Evolutionary conservation across 2,113 vertebrate genomes (phyloP).

Genomic region (Dolichallabes microphthalmus): DNA sequence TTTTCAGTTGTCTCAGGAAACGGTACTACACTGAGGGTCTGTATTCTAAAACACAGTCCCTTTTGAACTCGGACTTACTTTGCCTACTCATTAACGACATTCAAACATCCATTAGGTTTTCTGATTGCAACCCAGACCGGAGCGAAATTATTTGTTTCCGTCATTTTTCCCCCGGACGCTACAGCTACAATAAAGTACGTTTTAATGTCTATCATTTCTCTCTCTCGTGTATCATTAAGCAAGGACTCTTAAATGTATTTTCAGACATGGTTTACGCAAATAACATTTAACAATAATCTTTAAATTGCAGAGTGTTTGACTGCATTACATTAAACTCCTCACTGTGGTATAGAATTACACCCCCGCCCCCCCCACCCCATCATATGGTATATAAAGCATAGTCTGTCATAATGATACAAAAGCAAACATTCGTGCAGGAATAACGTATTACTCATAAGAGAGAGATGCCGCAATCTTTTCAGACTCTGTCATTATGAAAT

Average conservation of each 20-base stretch:
- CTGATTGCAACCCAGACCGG: neutral
- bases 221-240: slow-evolving; percentile 36
- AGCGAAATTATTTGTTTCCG: slow-evolving; percentile 31
- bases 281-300: slow-evolving; percentile 66
- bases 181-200: slow-evolving; percentile 37
- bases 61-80: neutral
- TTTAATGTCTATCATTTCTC: slow-evolving; percentile 42
- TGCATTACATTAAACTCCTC: slow-evolving; percentile 37
- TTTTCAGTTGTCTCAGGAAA: slow-evolving; percentile 44
- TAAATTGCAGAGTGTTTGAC: slow-evolving; percentile 61
- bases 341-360: slow-evolving; percentile 36
- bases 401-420: slow-evolving; percentile 61
- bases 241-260: slow-evolving; percentile 32
- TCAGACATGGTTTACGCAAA: slow-evolving; percentile 54
- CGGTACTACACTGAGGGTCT: slow-evolving; percentile 7
- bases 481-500: slow-evolving; percentile 65
- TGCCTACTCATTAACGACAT: neutral
- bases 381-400: slow-evolving; percentile 52
- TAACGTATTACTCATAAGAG: slow-evolving; percentile 62
- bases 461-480: slow-evolving; percentile 61
- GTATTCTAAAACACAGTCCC: slow-evolving; percentile 24
- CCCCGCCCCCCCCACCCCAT: slow-evolving; percentile 54
- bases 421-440: slow-evolving; percentile 59
- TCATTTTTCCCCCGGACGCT: slow-evolving; percentile 9
- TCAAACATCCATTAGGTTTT: slow-evolving; percentile 21